Base-by-base conservation (phyloP, 2,888 invertebrate species). In the Clepsis dumicolana region DNA sequence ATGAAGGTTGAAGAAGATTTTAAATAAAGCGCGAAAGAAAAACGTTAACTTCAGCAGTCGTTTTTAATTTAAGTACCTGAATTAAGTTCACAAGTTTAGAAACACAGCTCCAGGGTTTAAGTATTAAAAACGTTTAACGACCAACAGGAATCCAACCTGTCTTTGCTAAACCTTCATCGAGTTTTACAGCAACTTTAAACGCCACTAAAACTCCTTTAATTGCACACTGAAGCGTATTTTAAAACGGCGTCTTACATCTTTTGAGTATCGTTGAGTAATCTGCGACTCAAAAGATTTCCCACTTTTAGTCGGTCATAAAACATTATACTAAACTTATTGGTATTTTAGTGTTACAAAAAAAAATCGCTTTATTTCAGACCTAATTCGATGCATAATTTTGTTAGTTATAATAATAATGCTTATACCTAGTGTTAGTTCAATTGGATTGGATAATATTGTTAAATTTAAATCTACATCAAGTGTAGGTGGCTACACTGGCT, bases 171-270 rank as follows among this genome's bases (percentile, higher is more conserved):
- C 27, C 25, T 27, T 35, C 38, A 38, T 57, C 21, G 21, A 32
- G 29, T 67, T 67, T 63, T 67, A 67, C 61, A 12, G 48, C 48
- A 41, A 14, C 53, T 35, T 29, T 14, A 21, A 54, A 61, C 41
- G n/a, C 29, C 50, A 41, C 57, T 63, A 41, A 27, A 61, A 16
- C 35, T 7, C 3, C 29, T 38, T 68, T 68, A 63, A 68, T 68
- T 59, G 52, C 54, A 21, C 27, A 57, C 38, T 63, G 63, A 57
- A 67, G 41, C 48, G 56, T 63, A 63, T 63, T 67, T 67, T 56
- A 66, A 56, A 59, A 29, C 57, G 8, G 18, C 62, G 67, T 60
- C 48, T 56, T n/a, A 8, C 63, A 27, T 68, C 63, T 63, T 62
- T 8, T 50, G 67, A 63, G 67, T 63, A 63, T 52, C 50, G 63